Evolutionary conservation across 2,113 vertebrate genomes (phyloP).

Genomic region (Egretta garzetta): DNA sequence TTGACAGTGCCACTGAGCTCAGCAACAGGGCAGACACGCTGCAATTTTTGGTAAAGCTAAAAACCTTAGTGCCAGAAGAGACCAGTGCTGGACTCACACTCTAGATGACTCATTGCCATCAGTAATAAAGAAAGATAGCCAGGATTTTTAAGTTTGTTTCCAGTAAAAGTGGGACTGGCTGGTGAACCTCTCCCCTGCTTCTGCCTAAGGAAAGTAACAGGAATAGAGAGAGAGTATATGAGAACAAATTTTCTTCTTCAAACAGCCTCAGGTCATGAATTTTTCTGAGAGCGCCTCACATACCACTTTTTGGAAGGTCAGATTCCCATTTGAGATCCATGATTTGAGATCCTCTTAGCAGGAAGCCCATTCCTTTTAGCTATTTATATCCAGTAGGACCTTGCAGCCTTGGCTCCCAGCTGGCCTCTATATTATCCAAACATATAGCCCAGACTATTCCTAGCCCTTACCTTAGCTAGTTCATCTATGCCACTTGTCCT

Average conservation of each 20-base stretch:
- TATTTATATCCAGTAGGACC: not conserved
- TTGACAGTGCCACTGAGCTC: not conserved
- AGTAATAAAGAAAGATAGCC: not conserved
- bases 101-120: not conserved
- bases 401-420: not conserved
- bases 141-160: not conserved
- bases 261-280: not conserved
- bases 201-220: not conserved
- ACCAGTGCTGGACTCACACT: not conserved
- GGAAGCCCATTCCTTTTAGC: not conserved
- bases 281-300: not conserved
- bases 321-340: not conserved
- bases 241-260: not conserved
- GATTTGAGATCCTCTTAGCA: not conserved
- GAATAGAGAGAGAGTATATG: accelerated
- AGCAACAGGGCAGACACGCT: not conserved
- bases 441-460: not conserved
- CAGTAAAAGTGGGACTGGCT: not conserved
- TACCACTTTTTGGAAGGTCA: not conserved
- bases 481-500: not conserved
- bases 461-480: not conserved
- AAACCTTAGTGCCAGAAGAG: not conserved
- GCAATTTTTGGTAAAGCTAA: not conserved
- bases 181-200: not conserved
- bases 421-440: not conserved